phyloP scores from a whole-genome alignment of 2,113 vertebrate species.

The Glaucidium brasilianum region DNA sequence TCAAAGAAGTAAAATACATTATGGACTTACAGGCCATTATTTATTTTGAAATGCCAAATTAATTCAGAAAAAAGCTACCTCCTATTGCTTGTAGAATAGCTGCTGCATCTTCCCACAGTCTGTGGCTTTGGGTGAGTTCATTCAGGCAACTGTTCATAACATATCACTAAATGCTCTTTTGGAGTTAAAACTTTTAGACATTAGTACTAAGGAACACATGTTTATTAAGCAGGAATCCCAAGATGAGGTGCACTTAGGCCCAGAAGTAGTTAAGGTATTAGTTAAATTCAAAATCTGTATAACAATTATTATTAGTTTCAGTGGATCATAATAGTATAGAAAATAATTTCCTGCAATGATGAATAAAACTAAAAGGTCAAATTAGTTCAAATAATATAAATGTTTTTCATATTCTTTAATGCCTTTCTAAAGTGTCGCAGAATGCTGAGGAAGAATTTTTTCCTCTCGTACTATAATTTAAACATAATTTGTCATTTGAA shows the following conservation, averaged over 20 bases:
- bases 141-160: background rate
- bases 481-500: background rate
- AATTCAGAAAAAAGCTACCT: background rate
- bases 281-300: background rate
- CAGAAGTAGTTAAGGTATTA: background rate
- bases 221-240: background rate
- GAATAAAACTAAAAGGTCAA: background rate
- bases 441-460: background rate
- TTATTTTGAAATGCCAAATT: background rate
- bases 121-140: background rate
- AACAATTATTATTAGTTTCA: background rate
- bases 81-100: background rate
- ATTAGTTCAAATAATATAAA: background rate
- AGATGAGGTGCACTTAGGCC: background rate
- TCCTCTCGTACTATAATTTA: background rate
- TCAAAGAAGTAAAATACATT: background rate
- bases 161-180: background rate
- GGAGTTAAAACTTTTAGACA: background rate
- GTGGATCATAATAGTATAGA: background rate
- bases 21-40: background rate
- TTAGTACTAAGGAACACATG: background rate
- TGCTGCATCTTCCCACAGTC: background rate
- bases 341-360: background rate
- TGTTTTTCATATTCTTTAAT: background rate
- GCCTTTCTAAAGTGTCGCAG: background rate